Percentiles rank a stretch among this genome's conserved stretches.
Evolutionary conservation across 2,113 vertebrate species (phyloP).

Genomic region (Toxotes chatareus): DNA sequence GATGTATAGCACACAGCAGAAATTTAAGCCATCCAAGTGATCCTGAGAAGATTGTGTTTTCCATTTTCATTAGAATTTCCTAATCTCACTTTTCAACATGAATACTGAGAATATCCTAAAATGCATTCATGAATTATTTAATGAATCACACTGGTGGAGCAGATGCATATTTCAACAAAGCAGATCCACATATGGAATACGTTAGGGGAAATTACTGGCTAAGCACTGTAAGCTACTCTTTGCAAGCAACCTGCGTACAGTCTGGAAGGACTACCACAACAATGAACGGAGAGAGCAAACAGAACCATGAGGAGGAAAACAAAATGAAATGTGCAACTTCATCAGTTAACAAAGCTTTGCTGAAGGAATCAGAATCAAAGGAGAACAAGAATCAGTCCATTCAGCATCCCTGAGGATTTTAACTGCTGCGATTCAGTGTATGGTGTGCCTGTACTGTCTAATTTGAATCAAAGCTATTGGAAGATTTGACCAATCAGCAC

Average conservation of each 20-base stretch:
- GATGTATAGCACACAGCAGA: not conserved
- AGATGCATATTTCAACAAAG: constrained; percentile 46
- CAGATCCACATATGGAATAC: constrained; percentile 48
- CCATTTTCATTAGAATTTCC: constrained; percentile 19
- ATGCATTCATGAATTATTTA: constrained; percentile 27
- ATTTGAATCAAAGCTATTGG: not conserved
- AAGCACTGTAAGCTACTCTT: constrained; percentile 29
- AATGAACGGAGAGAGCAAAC: constrained; percentile 17
- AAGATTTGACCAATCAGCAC: not conserved
- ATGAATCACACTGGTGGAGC: constrained; percentile 31
- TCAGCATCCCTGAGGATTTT: not conserved
- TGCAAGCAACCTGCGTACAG: constrained; percentile 47
- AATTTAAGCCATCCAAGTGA: constrained; percentile 20
- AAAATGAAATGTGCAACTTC: not conserved
- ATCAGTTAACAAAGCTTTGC: constrained; percentile 7
- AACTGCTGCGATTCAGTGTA: not conserved
- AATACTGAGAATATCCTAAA: constrained; percentile 29
- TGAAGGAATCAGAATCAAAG: not conserved
- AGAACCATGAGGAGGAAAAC: constrained; percentile 6
- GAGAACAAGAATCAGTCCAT: not conserved
- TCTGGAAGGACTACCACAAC: constrained; percentile 39
- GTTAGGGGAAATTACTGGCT: constrained; percentile 48
- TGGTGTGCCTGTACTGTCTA: not conserved
- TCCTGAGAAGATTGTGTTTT: constrained; percentile 24
- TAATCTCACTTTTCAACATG: constrained; percentile 28